These are phyloP conservation scores for Macropodus opercularis DNA, from an alignment of 2,797 vertebrate genomes.

Conservation along the genomic window DNA sequence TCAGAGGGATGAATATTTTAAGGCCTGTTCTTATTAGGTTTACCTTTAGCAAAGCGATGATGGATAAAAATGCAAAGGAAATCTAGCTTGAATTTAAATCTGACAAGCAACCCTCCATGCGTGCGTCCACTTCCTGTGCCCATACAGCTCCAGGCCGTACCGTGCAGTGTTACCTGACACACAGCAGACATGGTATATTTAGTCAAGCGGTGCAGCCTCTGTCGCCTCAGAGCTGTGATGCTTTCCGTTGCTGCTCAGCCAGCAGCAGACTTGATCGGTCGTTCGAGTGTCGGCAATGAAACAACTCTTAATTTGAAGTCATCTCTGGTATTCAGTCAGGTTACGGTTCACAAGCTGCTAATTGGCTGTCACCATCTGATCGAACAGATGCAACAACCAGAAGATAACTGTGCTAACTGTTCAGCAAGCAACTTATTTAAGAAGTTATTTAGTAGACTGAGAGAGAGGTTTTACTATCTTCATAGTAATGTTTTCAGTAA, in stretches of 20 bases:
- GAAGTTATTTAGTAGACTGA: slow-evolving; percentile 3
- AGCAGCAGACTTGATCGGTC: slow-evolving; percentile 24
- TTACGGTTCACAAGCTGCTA: slow-evolving; percentile 48
- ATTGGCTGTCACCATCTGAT: slow-evolving; percentile 58
- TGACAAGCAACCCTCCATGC: background rate
- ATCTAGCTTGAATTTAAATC: slow-evolving; percentile 2
- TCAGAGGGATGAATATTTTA: slow-evolving; percentile 41
- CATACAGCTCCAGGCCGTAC: background rate
- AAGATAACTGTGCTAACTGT: slow-evolving; percentile 47
- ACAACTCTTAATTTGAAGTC: slow-evolving; percentile 49
- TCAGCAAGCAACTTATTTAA: slow-evolving; percentile 28
- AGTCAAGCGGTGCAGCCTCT: background rate
- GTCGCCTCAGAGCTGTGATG: background rate
- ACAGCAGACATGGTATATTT: background rate
- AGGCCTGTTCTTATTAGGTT: slow-evolving; percentile 23
- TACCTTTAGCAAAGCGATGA: background rate
- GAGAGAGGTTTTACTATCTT: slow-evolving; percentile 10
- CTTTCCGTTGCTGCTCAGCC: slow-evolving; percentile 36
- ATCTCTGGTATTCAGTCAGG: slow-evolving; percentile 44
- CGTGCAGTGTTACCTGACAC: background rate
- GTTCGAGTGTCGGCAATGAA: slow-evolving; percentile 41
- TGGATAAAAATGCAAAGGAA: background rate
- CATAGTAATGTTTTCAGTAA: slow-evolving; percentile 42
- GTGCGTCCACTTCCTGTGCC: slow-evolving; percentile 10
- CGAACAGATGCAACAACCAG: slow-evolving; percentile 48